These are phyloP conservation scores for Aplidium turbinatum DNA, from an alignment of 23 tunicate species.

Conservation along the genomic window DNA sequence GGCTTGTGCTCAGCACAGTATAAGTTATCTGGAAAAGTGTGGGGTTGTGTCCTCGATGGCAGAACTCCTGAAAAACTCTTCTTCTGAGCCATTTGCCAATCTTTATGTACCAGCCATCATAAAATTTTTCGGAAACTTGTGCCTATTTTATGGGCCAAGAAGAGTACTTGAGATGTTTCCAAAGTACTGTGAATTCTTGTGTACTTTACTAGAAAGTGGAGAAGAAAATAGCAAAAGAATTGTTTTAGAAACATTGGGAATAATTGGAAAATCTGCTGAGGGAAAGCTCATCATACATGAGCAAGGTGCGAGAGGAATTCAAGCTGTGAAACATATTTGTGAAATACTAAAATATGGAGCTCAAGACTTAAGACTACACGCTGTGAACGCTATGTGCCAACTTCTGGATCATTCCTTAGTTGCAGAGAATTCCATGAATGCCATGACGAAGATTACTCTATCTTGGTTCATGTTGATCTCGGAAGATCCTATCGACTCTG, in stretches of 20 bases:
- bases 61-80: conserved; percentile 52
- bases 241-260: conserved; percentile 77
- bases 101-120: conserved; percentile 66
- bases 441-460: too few species aligned
- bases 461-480: conserved; percentile 74
- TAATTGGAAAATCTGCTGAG: conserved; percentile 42
- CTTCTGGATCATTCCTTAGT: conserved; percentile 34
- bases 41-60: conserved; percentile 71
- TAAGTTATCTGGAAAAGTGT: conserved; percentile 50
- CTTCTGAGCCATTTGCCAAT: conserved; percentile 56
- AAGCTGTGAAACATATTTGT: conserved; percentile 45
- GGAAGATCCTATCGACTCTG: conserved; percentile 47
- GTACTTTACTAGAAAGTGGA: conserved; percentile 20
- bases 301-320: conserved; percentile 28
- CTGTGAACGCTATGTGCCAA: conserved; percentile 60
- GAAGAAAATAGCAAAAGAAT: conserved; percentile 41
- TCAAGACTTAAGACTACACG: conserved; percentile 52
- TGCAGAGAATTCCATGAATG: too few species aligned
- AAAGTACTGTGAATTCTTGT: conserved; percentile 32
- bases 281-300: conserved; percentile 61
- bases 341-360: conserved; percentile 24
- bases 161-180: conserved; percentile 57
- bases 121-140: conserved; percentile 79
- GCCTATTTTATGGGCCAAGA: conserved; percentile 57
- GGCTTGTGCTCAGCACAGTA: conserved; percentile 71